Conservation (phyloP, 2,797 vertebrate genomes). For the Coreius guichenoti region DNA sequence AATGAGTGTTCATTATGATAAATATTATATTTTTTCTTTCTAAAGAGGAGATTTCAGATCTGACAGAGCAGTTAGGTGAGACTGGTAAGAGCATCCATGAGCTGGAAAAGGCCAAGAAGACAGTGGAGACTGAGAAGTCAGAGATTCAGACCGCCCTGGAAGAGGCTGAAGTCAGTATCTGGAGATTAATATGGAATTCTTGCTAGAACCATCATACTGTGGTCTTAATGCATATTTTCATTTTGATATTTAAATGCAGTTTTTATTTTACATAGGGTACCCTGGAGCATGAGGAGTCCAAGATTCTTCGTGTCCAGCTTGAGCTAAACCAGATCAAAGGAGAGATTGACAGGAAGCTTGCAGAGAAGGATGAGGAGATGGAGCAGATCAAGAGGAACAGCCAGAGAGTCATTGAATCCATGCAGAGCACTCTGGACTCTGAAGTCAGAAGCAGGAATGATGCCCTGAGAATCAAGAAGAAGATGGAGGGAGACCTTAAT, state of each 20-base stretch:
- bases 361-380: slow-evolving; percentile 90
- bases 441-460: slow-evolving; percentile 90
- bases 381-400: slow-evolving; percentile 89
- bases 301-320: slow-evolving; percentile 84
- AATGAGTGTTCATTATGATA: neutral
- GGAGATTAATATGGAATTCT: too few relatives aligned
- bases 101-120: slow-evolving; percentile 79
- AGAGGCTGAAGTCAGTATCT: too few relatives aligned
- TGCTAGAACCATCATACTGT: slow-evolving; percentile 62
- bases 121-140: slow-evolving; percentile 83
- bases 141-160: slow-evolving; percentile 60
- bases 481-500: slow-evolving; percentile 88
- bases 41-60: slow-evolving; percentile 86
- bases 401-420: slow-evolving; percentile 81
- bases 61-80: slow-evolving; percentile 86
- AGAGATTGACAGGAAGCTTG: slow-evolving; percentile 83
- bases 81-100: slow-evolving; percentile 84
- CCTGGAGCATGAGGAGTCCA: slow-evolving; percentile 87
- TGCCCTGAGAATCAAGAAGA: slow-evolving; percentile 88
- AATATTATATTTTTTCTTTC: neutral
- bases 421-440: slow-evolving; percentile 83
- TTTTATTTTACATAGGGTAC: slow-evolving; percentile 70
- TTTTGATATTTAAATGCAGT: neutral
- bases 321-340: slow-evolving; percentile 87
- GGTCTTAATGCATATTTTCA: neutral